These are phyloP conservation scores for Xenotilapia longispinis DNA, from an alignment of 2,113 vertebrate species.

Conservation along the genomic window DNA sequence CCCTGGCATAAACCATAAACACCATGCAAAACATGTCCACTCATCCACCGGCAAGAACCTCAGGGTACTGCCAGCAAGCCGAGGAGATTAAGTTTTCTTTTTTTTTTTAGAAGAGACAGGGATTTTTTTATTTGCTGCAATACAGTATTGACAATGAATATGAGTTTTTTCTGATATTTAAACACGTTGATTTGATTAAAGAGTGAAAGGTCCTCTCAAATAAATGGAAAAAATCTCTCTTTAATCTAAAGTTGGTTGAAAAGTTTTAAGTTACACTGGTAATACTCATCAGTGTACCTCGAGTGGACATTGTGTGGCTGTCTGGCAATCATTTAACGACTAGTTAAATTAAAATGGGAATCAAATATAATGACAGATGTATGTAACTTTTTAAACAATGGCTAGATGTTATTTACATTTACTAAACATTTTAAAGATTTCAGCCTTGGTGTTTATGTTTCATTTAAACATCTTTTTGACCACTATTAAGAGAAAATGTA, in stretches of 20 bases:
- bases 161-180: background rate
- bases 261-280: background rate
- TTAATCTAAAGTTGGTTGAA: background rate
- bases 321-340: background rate
- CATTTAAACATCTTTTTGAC: background rate
- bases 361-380: background rate
- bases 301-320: background rate
- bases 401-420: background rate
- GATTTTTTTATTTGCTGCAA: background rate
- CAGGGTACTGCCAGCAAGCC: background rate
- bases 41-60: background rate
- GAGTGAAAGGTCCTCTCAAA: background rate
- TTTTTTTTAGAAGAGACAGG: background rate
- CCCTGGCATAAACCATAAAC: background rate
- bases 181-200: background rate
- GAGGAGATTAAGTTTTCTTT: background rate
- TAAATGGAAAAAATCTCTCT: background rate
- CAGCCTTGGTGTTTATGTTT: background rate
- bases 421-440: background rate
- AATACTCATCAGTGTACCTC: background rate
- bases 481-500: background rate
- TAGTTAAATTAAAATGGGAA: background rate
- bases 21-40: background rate
- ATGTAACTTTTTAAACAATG: background rate
- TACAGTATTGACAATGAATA: background rate